Evolutionary conservation across 2,888 invertebrate species (phyloP).

Genomic region (Leistus spinibarbis): DNA sequence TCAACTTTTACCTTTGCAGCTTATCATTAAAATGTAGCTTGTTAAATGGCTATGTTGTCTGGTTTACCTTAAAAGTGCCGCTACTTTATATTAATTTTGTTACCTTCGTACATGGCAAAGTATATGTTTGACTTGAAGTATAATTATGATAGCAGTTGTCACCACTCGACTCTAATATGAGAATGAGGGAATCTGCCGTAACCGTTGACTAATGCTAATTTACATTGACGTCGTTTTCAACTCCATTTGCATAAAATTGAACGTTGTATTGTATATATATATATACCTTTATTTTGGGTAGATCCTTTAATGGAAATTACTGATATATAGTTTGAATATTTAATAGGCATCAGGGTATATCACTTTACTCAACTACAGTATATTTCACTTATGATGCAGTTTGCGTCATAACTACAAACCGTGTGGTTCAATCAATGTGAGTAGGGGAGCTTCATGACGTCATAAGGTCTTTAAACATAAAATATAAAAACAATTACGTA

Average conservation of each 20-base stretch:
- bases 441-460: too few relatives aligned
- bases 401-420: too few relatives aligned
- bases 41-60: neutral
- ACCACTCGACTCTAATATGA: constrained; percentile 32
- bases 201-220: constrained; percentile 18
- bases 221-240: constrained; percentile 7
- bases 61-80: neutral
- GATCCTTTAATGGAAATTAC: neutral
- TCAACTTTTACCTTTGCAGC: too few relatives aligned
- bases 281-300: neutral
- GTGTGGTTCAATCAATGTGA: too few relatives aligned
- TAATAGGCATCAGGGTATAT: too few relatives aligned
- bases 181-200: constrained; percentile 21
- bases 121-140: neutral
- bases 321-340: neutral
- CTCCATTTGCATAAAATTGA: neutral
- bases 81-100: neutral
- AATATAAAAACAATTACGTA: too few relatives aligned
- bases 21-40: neutral
- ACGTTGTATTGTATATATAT: neutral
- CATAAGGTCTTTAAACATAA: too few relatives aligned
- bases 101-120: too few relatives aligned
- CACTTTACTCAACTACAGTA: too few relatives aligned
- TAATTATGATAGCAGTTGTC: constrained; percentile 16
- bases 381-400: too few relatives aligned